Base-by-base conservation (phyloP, 2,113 vertebrate species). In the Melanotaenia duboulayi region DNA sequence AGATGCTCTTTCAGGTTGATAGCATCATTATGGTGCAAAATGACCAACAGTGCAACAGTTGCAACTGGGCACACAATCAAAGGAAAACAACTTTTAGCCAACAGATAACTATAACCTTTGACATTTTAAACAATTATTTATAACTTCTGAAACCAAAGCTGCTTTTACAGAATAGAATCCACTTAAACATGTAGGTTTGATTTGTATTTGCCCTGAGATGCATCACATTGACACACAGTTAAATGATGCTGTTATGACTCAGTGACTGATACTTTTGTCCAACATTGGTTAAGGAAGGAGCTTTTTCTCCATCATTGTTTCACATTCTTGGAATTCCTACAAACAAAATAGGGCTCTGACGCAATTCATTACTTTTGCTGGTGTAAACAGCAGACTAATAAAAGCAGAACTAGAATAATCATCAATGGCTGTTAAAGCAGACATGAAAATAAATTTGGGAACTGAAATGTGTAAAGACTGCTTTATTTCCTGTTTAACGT, bases 41-140 rank as follows among this genome's bases (percentile, higher is more conserved):
- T 28, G 4, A 76, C 9, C 71, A 87, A 52, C 55, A 79, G n/a
- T 42, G 78, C 19, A 19, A 32, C 17, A 20, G 48, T 7, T 2
- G 14, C 24, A 35, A 19, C 83, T 87, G 74, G 23, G 11, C 13
- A 40, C 28, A 71, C 10, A 7, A 22, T 8, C 20, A 14, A 57
- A 28, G 9, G 0, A 17, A 4, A 58, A 17, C 24, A 19, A 11
- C 4, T 19, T 0, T 55, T 17, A 28, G 9, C 12, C 2, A 40
- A 42, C 40, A 42, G 40, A 3, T 14, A 42, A 14, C n/a, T 35
- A 9, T 35, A 9, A 35, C 32, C 32, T 35, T 35, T 28, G 28
- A 28, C 3, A 28, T 28, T 4, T 28, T 35, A 35, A 5, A 3
- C 32, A 35, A 35, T 7, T 35, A 8, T 35, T 9, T 35, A 9